Percentiles rank a stretch among this genome's conserved stretches.
phyloP scores from a whole-genome alignment of 2,888 invertebrate species.

The Lapara coniferarum region DNA sequence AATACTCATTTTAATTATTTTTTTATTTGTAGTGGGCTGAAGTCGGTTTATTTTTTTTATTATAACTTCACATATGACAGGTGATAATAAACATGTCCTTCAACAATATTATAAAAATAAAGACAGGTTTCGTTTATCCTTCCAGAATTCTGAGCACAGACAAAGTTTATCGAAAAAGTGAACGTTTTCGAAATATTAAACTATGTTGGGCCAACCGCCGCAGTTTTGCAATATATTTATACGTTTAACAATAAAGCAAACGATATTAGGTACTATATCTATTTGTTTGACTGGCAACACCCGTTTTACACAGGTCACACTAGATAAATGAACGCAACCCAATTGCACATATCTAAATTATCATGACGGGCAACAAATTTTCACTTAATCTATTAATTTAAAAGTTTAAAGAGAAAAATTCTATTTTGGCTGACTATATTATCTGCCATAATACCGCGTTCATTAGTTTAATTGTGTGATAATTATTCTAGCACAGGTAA shows the following conservation, averaged over 20 bases:
- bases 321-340: slow-evolving; percentile 3
- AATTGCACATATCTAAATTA: slow-evolving; percentile 17
- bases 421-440: neutral
- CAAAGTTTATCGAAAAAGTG: too few relatives aligned
- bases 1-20: too few relatives aligned
- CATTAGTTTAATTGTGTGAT: slow-evolving; percentile 9
- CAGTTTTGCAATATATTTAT: neutral
- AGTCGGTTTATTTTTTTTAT: too few relatives aligned
- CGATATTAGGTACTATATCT: slow-evolving; percentile 9
- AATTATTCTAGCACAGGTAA: slow-evolving; percentile 3
- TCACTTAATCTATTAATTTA: slow-evolving; percentile 6
- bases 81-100: too few relatives aligned
- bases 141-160: too few relatives aligned
- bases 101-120: too few relatives aligned
- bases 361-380: slow-evolving; percentile 6
- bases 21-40: too few relatives aligned
- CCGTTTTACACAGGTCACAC: neutral
- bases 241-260: neutral
- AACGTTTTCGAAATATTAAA: neutral
- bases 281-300: slow-evolving; percentile 4
- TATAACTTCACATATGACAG: too few relatives aligned
- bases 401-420: neutral
- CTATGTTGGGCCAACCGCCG: neutral
- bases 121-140: too few relatives aligned
- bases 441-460: neutral